Base-by-base conservation (phyloP, 2,797 vertebrate species). In the Urocyon cinereoargenteus region DNA sequence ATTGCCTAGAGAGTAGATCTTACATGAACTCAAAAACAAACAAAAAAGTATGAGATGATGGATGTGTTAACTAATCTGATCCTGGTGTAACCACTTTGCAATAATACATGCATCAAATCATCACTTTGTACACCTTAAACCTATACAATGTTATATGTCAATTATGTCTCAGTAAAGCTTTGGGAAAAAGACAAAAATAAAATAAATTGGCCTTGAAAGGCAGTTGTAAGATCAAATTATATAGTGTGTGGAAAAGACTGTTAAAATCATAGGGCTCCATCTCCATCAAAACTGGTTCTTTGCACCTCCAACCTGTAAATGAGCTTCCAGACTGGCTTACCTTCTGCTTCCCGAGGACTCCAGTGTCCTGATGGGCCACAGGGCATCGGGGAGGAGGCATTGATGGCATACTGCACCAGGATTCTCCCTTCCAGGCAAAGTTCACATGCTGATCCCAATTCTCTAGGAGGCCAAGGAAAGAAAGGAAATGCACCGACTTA, bases 361-460 rank as follows among this genome's bases (percentile, higher is more conserved):
- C 99, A 99, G 99, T 99, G 99, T 98, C 99, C 99, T 0, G 99
- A 99, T 16, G 99, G 99, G 31, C 99, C 99, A 2, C 99, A 99
- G 28, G 99, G 99, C 98, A 99, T 99, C 0, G 99, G 99, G 1
- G 99, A 99, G 2, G 99, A 99, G 31, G 99, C 99, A 45, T 99
- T 99, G 98, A 99, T 99, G 91, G 99, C 99, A 0, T 99, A 99
- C 66, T 99, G 99, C 93, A 99, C 99, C 91, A 99, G 99, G 97
- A 99, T 99, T 98, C 99, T 99, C 97, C 99, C 99, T 98, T 99
- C 99, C 1, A 98, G 99, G 96, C 99, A 99, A 98, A 99, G 99
- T 96, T 99, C 99, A 98, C 99, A 99, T 95, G 99, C 99, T 99
- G 99, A 99, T 99, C 99, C 99, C 99, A 99, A 99, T 99, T 99